phyloP scores from a whole-genome alignment of 2,797 vertebrate species.

The Otolemur crassicaudatus region DNA sequence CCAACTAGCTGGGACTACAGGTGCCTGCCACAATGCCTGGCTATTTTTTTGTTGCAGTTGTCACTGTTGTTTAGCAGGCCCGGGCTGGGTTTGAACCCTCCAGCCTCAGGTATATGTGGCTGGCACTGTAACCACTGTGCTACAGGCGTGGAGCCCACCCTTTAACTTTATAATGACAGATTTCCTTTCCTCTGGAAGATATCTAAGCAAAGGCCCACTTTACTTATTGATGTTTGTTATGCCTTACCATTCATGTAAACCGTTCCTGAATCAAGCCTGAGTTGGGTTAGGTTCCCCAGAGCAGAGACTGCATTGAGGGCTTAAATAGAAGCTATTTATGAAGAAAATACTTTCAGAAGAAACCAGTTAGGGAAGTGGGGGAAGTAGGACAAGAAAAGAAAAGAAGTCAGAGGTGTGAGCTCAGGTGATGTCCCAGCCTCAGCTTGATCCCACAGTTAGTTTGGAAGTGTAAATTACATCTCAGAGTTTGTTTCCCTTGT shows the following conservation, averaged over 20 bases:
- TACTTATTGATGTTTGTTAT: conserved; percentile 25
- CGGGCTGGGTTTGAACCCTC: too few relatives aligned
- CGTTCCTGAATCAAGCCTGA: conserved; percentile 24
- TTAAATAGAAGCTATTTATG: background rate
- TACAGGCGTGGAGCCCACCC: background rate
- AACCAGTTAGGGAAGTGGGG: background rate
- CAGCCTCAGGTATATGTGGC: too few relatives aligned
- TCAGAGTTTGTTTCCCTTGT: conserved; percentile 46
- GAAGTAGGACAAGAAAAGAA: background rate
- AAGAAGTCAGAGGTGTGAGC: background rate
- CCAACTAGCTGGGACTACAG: too few relatives aligned
- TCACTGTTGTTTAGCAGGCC: too few relatives aligned
- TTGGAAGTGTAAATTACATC: background rate
- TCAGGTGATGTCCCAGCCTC: background rate
- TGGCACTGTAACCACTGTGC: too few relatives aligned
- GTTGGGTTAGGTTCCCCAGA: conserved; percentile 2
- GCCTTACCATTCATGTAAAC: conserved; percentile 2
- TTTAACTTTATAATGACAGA: conserved; percentile 21
- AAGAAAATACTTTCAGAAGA: background rate
- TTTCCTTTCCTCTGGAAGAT: background rate
- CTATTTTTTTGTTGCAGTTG: too few relatives aligned
- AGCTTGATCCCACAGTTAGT: background rate
- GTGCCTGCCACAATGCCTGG: too few relatives aligned
- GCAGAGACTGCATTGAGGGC: background rate
- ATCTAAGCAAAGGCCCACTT: background rate